Evolutionary conservation across 2,113 vertebrate genomes (phyloP).

Genomic region (Amphilophus citrinellus): DNA sequence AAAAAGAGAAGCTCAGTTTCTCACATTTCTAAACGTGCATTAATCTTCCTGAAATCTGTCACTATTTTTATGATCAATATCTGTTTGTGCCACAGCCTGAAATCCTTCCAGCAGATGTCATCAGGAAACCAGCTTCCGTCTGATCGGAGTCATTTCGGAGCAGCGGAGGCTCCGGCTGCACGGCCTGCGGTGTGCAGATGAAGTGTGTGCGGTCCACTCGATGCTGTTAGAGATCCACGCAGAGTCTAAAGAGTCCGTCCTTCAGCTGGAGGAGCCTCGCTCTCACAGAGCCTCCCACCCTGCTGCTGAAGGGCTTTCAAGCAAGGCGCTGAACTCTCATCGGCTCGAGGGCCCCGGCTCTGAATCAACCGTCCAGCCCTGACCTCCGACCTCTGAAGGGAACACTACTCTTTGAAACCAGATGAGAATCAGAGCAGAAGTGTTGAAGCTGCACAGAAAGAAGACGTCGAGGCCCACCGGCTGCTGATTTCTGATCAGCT

Average conservation of each 20-base stretch:
- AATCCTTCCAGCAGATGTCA: not conserved
- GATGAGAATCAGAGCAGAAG: not conserved
- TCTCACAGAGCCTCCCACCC: not conserved
- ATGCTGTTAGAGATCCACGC: not conserved
- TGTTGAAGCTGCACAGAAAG: not conserved
- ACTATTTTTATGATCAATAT: not conserved
- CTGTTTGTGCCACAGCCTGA: rapidly evolving
- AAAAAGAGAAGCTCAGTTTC: not conserved
- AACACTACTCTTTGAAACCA: not conserved
- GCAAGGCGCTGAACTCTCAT: constrained; percentile 8
- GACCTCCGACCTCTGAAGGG: constrained; percentile 1
- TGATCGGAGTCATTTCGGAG: too few relatives aligned
- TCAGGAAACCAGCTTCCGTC: not conserved
- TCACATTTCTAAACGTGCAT: too few relatives aligned
- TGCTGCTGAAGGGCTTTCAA: constrained; percentile 18
- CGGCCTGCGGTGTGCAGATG: not conserved
- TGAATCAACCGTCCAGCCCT: not conserved
- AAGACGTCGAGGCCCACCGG: too few relatives aligned
- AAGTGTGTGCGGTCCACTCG: not conserved
- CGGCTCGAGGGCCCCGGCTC: not conserved
- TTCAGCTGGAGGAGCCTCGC: constrained; percentile 23
- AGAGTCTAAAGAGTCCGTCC: not conserved
- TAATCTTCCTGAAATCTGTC: not conserved
- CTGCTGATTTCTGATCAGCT: too few relatives aligned
- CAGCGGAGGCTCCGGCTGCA: too few relatives aligned